A percentile compares a stretch with the other conserved stretches of the same genome.
Conservation (phyloP, 2,113 vertebrate species). For the Aix galericulata region DNA sequence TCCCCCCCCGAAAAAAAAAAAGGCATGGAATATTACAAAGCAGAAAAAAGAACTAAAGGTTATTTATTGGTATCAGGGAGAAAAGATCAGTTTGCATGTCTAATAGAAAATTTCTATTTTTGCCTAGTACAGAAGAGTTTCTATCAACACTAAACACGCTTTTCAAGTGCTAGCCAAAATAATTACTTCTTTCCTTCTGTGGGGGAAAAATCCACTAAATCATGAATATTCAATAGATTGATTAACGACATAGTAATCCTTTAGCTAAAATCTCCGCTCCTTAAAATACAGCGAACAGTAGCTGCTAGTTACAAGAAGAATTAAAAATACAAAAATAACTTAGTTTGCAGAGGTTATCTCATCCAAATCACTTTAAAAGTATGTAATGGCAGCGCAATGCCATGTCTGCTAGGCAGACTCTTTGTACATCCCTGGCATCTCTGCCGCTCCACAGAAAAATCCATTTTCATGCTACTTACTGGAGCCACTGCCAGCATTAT, state of each 20-base stretch:
- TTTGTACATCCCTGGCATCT: background rate
- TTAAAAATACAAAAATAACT: conserved; percentile 33
- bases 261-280: conserved; percentile 37
- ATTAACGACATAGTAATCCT: conserved; percentile 46
- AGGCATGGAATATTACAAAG: background rate
- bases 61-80: background rate
- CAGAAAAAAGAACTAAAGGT: conserved; percentile 4
- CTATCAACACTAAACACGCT: background rate
- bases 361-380: background rate
- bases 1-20: background rate
- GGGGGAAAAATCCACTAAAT: background rate
- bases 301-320: conserved; percentile 20
- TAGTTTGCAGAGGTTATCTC: background rate
- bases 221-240: conserved; percentile 57
- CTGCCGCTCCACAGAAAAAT: background rate
- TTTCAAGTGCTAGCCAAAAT: conserved; percentile 54
- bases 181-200: conserved; percentile 43
- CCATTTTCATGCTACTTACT: background rate
- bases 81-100: conserved; percentile 30
- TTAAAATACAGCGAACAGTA: background rate
- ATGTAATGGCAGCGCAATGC: background rate
- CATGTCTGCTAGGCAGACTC: background rate
- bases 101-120: conserved; percentile 58
- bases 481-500: background rate
- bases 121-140: background rate